Evolutionary conservation across 2,113 vertebrate species (phyloP).

Genomic region (Sula dactylatra): DNA sequence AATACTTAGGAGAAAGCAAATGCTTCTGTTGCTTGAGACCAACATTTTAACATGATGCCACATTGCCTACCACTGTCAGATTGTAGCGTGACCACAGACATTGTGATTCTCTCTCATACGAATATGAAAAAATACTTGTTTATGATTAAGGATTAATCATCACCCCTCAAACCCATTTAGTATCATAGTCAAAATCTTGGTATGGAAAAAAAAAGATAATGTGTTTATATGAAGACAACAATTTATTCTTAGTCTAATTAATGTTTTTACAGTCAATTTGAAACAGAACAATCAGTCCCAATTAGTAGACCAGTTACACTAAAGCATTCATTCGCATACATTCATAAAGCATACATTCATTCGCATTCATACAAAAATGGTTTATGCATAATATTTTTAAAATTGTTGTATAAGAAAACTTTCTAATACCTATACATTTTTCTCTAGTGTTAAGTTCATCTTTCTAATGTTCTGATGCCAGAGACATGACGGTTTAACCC

Average conservation of each 20-base stretch:
- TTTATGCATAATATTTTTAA: not conserved
- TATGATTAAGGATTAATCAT: not conserved
- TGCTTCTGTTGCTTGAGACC: not conserved
- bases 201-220: not conserved
- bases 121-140: not conserved
- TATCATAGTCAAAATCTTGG: not conserved
- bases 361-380: not conserved
- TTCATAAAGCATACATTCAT: no score
- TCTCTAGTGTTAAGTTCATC: not conserved
- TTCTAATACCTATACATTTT: not conserved
- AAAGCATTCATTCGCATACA: not conserved
- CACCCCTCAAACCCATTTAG: not conserved
- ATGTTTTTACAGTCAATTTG: not conserved
- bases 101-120: not conserved
- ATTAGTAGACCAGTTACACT: not conserved
- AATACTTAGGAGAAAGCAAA: not conserved
- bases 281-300: not conserved
- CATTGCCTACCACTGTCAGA: not conserved
- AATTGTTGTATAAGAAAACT: not conserved
- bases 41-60: not conserved
- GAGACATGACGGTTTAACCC: no score
- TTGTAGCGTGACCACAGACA: fast-evolving
- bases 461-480: not conserved
- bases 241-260: not conserved
- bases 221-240: not conserved